Conservation (phyloP, 2,797 vertebrate species). For the Pangasius macronema region DNA sequence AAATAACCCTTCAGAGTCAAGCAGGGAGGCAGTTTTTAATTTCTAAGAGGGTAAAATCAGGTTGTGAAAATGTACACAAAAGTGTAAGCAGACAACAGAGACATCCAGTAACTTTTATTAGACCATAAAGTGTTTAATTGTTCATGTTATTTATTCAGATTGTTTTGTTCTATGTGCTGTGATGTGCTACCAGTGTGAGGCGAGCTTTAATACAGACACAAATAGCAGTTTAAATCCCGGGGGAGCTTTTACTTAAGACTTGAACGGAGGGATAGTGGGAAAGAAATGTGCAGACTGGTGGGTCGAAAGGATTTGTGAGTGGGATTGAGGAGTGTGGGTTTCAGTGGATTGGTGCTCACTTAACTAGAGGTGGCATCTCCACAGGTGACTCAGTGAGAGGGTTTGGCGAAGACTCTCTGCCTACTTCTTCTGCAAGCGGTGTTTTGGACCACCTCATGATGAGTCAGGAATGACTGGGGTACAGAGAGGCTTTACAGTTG, state of each 20-base stretch:
- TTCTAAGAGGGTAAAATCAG: not conserved
- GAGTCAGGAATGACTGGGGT: not conserved
- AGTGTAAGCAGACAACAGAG: not conserved
- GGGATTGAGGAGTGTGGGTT: not conserved
- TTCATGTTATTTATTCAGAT: not conserved
- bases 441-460: not conserved
- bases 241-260: not conserved
- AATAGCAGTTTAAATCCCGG: not conserved
- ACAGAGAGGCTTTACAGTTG: not conserved
- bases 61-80: not conserved
- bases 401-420: not conserved
- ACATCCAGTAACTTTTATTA: not conserved
- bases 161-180: not conserved
- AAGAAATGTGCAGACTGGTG: not conserved
- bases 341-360: slow-evolving; percentile 4
- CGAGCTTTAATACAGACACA: not conserved
- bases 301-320: not conserved
- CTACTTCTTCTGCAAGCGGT: not conserved
- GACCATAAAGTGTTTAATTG: not conserved
- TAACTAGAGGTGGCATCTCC: not conserved
- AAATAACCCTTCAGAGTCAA: not conserved
- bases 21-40: not conserved
- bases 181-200: not conserved
- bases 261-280: not conserved
- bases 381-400: slow-evolving; percentile 4